Percentiles rank a stretch among this genome's conserved stretches.
Evolutionary conservation across 2,797 vertebrate species (phyloP).

Genomic region (Cyclura pinguis): DNA sequence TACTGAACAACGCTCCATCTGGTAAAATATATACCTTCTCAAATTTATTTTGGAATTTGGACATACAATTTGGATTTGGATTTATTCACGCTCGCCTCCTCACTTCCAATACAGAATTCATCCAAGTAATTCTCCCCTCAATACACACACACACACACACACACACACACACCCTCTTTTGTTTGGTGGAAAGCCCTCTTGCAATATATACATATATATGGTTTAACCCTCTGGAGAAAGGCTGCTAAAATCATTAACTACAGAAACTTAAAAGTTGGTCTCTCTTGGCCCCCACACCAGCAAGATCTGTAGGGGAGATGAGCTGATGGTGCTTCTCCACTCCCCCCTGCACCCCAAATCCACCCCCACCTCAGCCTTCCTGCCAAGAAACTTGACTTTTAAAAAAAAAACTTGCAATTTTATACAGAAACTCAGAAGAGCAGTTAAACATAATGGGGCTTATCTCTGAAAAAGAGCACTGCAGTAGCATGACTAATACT

Average conservation of each 20-base stretch:
- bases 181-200: too few species aligned
- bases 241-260: constrained; percentile 45
- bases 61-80: background rate
- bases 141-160: too few species aligned
- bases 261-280: background rate
- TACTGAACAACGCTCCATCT: background rate
- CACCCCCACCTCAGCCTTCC: background rate
- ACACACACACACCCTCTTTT: too few species aligned
- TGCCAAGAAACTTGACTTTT: background rate
- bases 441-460: background rate
- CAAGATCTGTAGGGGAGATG: background rate
- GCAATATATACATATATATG: too few species aligned
- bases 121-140: background rate
- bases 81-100: background rate
- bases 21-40: background rate
- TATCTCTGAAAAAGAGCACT: background rate
- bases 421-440: background rate
- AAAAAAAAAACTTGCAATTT: background rate
- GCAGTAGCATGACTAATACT: background rate
- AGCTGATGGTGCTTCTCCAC: background rate
- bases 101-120: background rate
- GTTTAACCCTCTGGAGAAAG: background rate
- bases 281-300: background rate
- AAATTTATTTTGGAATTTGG: background rate
- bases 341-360: constrained; percentile 28